Percentiles rank a stretch among this genome's conserved stretches.
phyloP scores from a whole-genome alignment of 1,140 invertebrate species.

The Dufourea novaeangliae region DNA sequence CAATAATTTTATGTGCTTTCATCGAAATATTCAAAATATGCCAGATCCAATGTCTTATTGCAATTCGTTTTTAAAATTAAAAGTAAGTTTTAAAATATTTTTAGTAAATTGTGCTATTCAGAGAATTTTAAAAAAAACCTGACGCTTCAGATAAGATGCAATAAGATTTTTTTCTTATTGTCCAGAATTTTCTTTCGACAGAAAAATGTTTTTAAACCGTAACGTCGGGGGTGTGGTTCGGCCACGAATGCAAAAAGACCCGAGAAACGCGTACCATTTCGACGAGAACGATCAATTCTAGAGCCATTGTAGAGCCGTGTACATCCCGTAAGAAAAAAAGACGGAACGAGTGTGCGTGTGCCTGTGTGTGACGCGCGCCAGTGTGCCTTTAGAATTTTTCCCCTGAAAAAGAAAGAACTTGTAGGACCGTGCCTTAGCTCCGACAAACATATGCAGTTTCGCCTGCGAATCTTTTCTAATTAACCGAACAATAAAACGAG shows the following conservation, averaged over 20 bases:
- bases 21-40: too few relatives aligned
- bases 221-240: neutral
- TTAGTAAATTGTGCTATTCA: too few relatives aligned
- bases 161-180: too few relatives aligned
- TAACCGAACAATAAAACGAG: neutral
- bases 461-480: slow-evolving; percentile 16
- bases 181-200: too few relatives aligned
- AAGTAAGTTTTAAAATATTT: too few relatives aligned
- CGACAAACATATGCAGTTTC: slow-evolving; percentile 34
- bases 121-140: too few relatives aligned
- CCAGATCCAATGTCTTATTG: too few relatives aligned
- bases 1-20: too few relatives aligned
- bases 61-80: too few relatives aligned
- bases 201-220: too few relatives aligned
- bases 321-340: neutral
- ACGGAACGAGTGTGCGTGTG: slow-evolving; percentile 22
- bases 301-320: slow-evolving; percentile 35
- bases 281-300: slow-evolving; percentile 25
- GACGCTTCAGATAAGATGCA: too few relatives aligned
- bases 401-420: too few relatives aligned
- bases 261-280: slow-evolving; percentile 46
- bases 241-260: slow-evolving; percentile 12
- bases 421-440: slow-evolving; percentile 76
- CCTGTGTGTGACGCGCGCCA: slow-evolving; percentile 47
- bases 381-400: slow-evolving; percentile 77